Percentiles rank a stretch among this genome's conserved stretches.
Conservation (phyloP, 2,113 vertebrate species). For the Panthera leo region DNA sequence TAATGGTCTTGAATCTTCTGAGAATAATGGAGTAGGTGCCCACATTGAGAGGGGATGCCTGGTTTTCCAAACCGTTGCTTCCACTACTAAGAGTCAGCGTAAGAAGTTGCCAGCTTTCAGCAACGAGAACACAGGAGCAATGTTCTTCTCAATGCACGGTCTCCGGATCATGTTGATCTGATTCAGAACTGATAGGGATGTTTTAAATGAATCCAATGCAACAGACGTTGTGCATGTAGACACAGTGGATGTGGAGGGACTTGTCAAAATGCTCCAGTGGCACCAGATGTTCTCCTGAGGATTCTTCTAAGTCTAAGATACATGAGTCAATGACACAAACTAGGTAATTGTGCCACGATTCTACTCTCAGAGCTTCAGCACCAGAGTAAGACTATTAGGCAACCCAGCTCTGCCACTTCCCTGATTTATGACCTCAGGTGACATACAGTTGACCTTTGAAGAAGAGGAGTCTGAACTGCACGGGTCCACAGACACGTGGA, state of each 20-base stretch:
- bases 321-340: not conserved
- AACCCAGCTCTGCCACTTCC: not conserved
- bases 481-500: not conserved
- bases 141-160: not conserved
- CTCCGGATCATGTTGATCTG: not conserved
- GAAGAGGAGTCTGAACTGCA: not conserved
- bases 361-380: not conserved
- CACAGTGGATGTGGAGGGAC: not conserved
- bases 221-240: not conserved
- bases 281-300: not conserved
- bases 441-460: not conserved
- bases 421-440: not conserved
- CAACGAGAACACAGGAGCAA: not conserved
- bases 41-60: not conserved
- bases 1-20: constrained; percentile 58
- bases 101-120: not conserved
- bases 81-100: not conserved
- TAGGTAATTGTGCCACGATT: not conserved
- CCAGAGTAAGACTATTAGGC: not conserved
- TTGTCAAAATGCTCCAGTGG: not conserved
- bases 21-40: constrained; percentile 32
- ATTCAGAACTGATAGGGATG: not conserved
- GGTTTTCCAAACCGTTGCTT: not conserved
- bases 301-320: not conserved
- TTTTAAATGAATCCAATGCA: not conserved